Evolutionary conservation across 2,888 invertebrate species (phyloP), one percentile per base, ranked within the genome.

Genomic region (Alloplasta piceator): DNA sequence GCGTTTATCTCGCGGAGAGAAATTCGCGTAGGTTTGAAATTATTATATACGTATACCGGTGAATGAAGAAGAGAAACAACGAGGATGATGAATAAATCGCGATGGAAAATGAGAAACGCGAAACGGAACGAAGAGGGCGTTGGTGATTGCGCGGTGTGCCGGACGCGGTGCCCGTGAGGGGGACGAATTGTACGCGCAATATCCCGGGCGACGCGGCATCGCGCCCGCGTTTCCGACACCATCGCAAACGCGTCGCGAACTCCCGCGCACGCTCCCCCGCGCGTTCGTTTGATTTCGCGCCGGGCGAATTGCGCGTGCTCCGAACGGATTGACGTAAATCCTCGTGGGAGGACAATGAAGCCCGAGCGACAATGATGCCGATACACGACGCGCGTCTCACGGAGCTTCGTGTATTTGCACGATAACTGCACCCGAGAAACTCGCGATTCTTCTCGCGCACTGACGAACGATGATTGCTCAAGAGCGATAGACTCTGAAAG

Each of bases 321-420:
- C 84, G 84, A 84, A 85, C 84, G 84, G 87, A 88, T 90, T 86
- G 87, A 87, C 87, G 88, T 89, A 88, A 90, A 89, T 89, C 86
- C 82, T 87, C 86, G 91, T 90, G 88, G 91, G 89, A 86, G 89
- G 86, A 88, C 87, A 88, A 89, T 89, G 86, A 89, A 85, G 84
- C 82, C 83, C 64, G 56, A 81, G 70, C 52, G 63, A 64, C 76
- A 82, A 83, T 68, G 80, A n/a, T n/a, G n/a, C n/a, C 74, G 60
- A 77, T 78, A 79, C n/a, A 67, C 56, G 72, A 74, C n/a, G 14
- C 10, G 16, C 64, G 48, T 60, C 66, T 58, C 12, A 46, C 56
- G 36, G 46, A 38, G 66, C 55, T 55, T 70, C 52, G 60, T 71
- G 7, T 58, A 73, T 7, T 9, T 10, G 38, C 14, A 46, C 38